Base-by-base conservation (phyloP, 2,888 invertebrate genomes). In the Tiliacea aurago region DNA sequence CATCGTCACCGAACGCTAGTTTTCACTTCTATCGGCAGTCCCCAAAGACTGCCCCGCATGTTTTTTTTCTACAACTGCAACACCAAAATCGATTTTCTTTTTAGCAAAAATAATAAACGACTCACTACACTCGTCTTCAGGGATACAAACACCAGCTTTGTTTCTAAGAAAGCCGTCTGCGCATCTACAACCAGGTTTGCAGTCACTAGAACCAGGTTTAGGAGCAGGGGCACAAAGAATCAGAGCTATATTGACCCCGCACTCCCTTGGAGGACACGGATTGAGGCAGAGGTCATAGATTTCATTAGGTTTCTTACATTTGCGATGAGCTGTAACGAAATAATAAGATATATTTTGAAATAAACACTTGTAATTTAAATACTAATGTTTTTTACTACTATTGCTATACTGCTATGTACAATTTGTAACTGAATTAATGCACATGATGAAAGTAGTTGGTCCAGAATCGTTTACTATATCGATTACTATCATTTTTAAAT, bases 71-170 rank as follows among this genome's bases (percentile, higher is more conserved):
- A 20, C 13, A 33, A 37, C 10, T 9, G 33, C 20, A 45, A 41
- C 9, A 23, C 18, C n/a, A n/a, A 23, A 18, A 15, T 23, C 2
- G 9, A 18, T n/a, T 11, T 43, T 45, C 2, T 4, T 33, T 2
- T 15, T 18, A n/a, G 0, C 0, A 47, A 20, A 69, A 41, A n/a
- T 13, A 37, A 9, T 4, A 37, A 53, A 49, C 33, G 33, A 78
- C 79, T 89, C 76, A 91, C 90, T 81, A 71, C 91, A 92, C 47
- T 91, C 59, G 0, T 85, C 56, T 37, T 77, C 76, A 43, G 87
- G 84, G 5, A 91, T 84, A 65, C 91, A 91, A 51, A 66, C 56
- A 41, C 88, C 88, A 45, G 79, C 56, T 23, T 65, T 55, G 62
- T 90, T 84, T 69, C 85, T 88, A 1, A 84, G 76, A 53, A 79